These are phyloP conservation scores for Halocynthia aurantium DNA, from an alignment of 23 tunicate species.

Conservation along the genomic window DNA sequence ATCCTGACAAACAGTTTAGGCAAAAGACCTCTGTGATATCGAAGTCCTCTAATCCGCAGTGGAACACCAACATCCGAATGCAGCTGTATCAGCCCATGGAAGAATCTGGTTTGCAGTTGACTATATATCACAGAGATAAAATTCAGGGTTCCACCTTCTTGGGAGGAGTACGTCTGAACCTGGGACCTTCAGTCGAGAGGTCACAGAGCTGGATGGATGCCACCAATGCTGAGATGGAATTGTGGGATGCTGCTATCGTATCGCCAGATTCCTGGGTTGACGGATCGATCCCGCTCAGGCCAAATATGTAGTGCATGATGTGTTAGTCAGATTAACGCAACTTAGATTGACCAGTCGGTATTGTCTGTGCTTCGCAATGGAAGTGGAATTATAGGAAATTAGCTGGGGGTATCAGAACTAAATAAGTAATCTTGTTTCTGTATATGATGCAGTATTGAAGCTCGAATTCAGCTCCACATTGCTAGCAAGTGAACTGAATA, in stretches of 20 bases:
- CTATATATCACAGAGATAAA: conserved; percentile 33
- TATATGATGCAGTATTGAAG: too few relatives aligned
- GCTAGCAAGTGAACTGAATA: too few relatives aligned
- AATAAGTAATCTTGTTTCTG: too few relatives aligned
- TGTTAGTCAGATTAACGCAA: not conserved
- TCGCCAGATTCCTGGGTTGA: conserved; percentile 44
- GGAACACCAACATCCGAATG: conserved; percentile 39
- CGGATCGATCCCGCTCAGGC: conserved; percentile 23
- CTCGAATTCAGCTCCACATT: too few relatives aligned
- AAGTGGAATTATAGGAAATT: too few relatives aligned
- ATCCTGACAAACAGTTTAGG: conserved; percentile 39
- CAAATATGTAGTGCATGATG: not conserved
- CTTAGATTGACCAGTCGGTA: too few relatives aligned
- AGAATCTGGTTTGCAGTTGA: conserved; percentile 34
- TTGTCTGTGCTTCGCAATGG: too few relatives aligned
- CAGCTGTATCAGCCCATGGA: conserved; percentile 41
- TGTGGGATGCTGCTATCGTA: conserved; percentile 38
- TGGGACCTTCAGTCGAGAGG: conserved; percentile 18
- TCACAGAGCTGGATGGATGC: conserved; percentile 13
- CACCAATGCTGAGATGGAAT: conserved; percentile 14
- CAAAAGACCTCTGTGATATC: conserved; percentile 37
- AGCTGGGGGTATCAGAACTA: too few relatives aligned
- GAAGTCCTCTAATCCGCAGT: conserved; percentile 21
- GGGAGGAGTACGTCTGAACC: conserved; percentile 25
- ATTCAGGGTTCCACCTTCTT: conserved; percentile 29